A percentile compares a stretch with the other conserved stretches of the same genome.
These are phyloP conservation scores for Hyperopisus bebe DNA, from an alignment of 2,113 vertebrate genomes.

Conservation along the genomic window DNA sequence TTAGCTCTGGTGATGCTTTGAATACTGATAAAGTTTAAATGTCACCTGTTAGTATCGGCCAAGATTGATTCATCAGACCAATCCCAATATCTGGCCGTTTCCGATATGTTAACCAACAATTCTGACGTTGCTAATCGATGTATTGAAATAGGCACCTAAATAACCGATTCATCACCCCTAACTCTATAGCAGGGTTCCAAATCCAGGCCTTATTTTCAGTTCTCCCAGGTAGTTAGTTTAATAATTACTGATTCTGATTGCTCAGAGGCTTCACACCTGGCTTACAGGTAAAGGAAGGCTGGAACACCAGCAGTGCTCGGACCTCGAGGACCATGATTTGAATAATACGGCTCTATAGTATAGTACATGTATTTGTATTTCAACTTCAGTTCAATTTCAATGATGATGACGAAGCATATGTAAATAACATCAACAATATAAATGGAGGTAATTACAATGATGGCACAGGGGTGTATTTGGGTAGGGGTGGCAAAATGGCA, in stretches of 20 bases:
- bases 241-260: too few relatives aligned
- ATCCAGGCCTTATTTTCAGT: too few relatives aligned
- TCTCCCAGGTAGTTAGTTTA: too few relatives aligned
- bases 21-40: background rate
- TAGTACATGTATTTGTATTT: background rate
- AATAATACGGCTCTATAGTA: background rate
- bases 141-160: background rate
- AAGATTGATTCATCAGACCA: background rate
- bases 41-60: background rate
- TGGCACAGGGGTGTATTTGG: background rate
- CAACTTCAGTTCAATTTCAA: background rate
- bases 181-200: background rate
- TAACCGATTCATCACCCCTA: background rate
- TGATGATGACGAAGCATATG: background rate
- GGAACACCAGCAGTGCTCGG: too few relatives aligned
- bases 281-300: too few relatives aligned
- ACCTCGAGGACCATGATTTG: too few relatives aligned
- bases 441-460: background rate
- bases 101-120: background rate
- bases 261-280: too few relatives aligned
- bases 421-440: background rate
- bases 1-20: background rate
- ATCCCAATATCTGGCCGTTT: background rate
- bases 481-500: background rate
- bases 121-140: background rate